Percentiles rank a stretch among this genome's conserved stretches.
Conservation (phyloP, 2,888 invertebrate species). For the Mesochorus sp. region DNA sequence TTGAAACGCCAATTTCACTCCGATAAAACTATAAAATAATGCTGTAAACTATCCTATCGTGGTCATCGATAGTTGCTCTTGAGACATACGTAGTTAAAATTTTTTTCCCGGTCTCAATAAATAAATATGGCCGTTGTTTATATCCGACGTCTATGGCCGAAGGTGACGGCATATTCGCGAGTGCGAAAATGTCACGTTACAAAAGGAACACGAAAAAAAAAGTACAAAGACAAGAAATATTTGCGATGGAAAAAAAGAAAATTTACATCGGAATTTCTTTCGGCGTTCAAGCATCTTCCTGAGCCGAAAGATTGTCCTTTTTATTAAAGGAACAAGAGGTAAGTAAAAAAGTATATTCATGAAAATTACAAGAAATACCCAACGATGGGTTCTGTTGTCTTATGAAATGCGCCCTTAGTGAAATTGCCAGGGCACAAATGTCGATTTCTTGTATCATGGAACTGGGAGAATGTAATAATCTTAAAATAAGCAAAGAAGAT, state of each 20-base stretch:
- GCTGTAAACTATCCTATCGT: too few species aligned
- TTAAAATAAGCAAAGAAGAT: slow-evolving; percentile 16
- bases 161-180: too few species aligned
- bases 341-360: slow-evolving; percentile 27
- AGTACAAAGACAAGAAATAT: slow-evolving; percentile 28
- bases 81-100: too few species aligned
- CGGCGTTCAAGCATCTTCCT: slow-evolving; percentile 19
- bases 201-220: slow-evolving; percentile 20
- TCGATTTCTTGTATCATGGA: slow-evolving; percentile 11
- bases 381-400: slow-evolving; percentile 23
- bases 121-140: too few species aligned
- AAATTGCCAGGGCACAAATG: slow-evolving; percentile 2
- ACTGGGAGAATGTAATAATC: slow-evolving; percentile 18
- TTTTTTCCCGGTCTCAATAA: too few species aligned
- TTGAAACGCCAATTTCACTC: too few species aligned
- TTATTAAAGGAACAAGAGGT: slow-evolving; percentile 24
- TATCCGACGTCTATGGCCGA: too few species aligned
- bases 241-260: slow-evolving; percentile 30
- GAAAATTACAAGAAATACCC: slow-evolving; percentile 19
- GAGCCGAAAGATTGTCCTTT: slow-evolving; percentile 22
- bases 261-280: slow-evolving; percentile 24
- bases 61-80: too few species aligned
- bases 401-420: slow-evolving; percentile 28
- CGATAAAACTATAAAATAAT: too few species aligned
- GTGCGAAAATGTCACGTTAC: too few species aligned